These are phyloP conservation scores for Tapirus terrestris DNA, from an alignment of 2,113 vertebrate species.

Conservation along the genomic window DNA sequence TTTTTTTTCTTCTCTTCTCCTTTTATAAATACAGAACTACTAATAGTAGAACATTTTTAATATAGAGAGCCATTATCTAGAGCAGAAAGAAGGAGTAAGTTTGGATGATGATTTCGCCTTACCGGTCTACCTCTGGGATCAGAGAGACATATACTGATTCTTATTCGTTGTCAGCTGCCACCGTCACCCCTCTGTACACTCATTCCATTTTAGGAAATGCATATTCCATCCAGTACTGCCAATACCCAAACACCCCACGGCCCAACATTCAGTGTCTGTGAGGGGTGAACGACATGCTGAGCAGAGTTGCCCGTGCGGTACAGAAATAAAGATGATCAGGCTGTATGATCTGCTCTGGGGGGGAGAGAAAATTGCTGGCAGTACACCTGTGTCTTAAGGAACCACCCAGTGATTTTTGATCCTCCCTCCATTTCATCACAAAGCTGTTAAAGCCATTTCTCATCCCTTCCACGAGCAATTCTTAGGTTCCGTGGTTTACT, in stretches of 20 bases:
- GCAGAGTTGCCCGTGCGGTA: accelerated
- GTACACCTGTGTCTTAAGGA: not conserved
- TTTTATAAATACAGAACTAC: constrained; percentile 83
- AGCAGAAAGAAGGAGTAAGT: constrained; percentile 43
- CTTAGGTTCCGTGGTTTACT: not conserved
- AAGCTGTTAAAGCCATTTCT: not conserved
- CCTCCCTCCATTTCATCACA: not conserved
- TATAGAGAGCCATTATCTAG: constrained; percentile 72
- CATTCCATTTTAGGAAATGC: not conserved
- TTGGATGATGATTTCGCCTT: not conserved
- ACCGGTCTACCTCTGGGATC: not conserved
- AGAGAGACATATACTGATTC: not conserved
- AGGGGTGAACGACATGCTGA: not conserved
- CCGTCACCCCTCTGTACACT: accelerated
- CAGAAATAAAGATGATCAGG: not conserved
- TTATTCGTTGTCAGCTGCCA: accelerated
- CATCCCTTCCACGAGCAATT: not conserved
- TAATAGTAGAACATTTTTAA: constrained; percentile 69
- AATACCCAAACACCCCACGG: accelerated
- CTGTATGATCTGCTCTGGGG: accelerated
- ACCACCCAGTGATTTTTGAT: not conserved
- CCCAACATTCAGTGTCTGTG: not conserved
- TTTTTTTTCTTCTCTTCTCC: constrained; percentile 29
- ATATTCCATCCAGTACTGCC: accelerated
- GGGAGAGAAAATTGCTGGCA: no score